Evolutionary conservation across 2,113 vertebrate genomes (phyloP), one percentile per base, ranked within the genome.

Genomic region (Vidua chalybeata): DNA sequence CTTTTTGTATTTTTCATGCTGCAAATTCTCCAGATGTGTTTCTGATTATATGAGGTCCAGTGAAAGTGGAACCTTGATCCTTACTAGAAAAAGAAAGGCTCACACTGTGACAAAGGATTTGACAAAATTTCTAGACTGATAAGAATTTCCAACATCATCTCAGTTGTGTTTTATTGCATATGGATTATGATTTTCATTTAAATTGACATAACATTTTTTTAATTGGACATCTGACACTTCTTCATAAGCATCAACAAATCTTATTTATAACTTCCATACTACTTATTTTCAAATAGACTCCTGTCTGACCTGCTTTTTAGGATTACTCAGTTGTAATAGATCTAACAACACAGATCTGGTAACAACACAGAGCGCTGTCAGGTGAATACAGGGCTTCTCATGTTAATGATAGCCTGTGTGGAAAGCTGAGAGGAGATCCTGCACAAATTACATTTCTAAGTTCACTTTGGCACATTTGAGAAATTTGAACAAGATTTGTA

Each of bases 1-100:
- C 13, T 33, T 45, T 15, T 8, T 0, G 2, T 33, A 20, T 48
- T 11, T 2, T 1, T 6, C 2, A 1, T 46, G 16, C 18, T 80
- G 17, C 41, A 76, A 56, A 30, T 86, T 90, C 31, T 39, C 27
- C 20, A 68, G 45, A 72, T 17, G 5, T 41, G 3, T 79, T 90
- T 76, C 45, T 66, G 11, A 8, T 93, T 52, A 54, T 46, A 23
- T 5, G 15, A 8, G 17, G 66, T 71, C 9, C 39, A 45, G 14
- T 52, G 33, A 56, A 92, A 80, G 7, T 18, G 9, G 18, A 74
- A 31, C 17, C 15, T 41, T 77, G 28, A 45, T 45, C 37, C 6
- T n/a, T 45, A 14, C 13, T 8, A 76, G 35, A 67, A 83, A 64
- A 4, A 61, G n/a, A 64, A 87, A 52, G 5, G 11, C 19, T 16